Evolutionary conservation across 2,113 vertebrate species (phyloP).

Genomic region (Apaloderma vittatum): DNA sequence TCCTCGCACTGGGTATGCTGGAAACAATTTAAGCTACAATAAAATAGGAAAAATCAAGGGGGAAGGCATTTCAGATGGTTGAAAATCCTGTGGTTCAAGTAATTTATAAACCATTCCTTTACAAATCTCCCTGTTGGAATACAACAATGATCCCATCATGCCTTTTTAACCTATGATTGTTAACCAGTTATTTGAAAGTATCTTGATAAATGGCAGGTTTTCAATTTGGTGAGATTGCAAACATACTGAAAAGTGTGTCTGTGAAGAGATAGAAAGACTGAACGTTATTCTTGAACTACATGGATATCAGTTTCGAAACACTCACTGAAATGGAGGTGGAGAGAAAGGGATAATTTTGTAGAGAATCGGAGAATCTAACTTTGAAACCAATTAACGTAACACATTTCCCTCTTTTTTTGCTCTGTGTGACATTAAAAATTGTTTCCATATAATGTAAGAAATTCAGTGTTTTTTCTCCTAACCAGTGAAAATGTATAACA

Average conservation of each 20-base stretch:
- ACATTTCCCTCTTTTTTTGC: not conserved
- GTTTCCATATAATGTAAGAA: not conserved
- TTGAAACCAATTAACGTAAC: not conserved
- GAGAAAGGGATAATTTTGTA: not conserved
- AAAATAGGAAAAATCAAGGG: not conserved
- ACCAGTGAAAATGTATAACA: not conserved
- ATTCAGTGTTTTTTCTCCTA: not conserved
- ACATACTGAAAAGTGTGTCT: not conserved
- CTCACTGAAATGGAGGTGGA: not conserved
- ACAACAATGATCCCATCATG: accelerated
- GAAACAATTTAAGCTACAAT: not conserved
- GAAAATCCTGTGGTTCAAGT: not conserved
- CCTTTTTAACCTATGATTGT: not conserved
- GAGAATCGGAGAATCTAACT: not conserved
- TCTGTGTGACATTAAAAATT: not conserved
- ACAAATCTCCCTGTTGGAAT: not conserved
- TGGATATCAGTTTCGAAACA: not conserved
- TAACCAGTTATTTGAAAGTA: not conserved
- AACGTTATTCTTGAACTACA: not conserved
- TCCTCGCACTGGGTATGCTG: not conserved
- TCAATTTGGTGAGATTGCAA: not conserved
- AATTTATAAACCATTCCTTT: not conserved
- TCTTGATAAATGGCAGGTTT: not conserved
- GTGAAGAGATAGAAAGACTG: not conserved
- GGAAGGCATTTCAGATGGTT: accelerated